Conservation (phyloP, 2,888 invertebrate genomes). For the Mimumesa dahlbomi region DNA sequence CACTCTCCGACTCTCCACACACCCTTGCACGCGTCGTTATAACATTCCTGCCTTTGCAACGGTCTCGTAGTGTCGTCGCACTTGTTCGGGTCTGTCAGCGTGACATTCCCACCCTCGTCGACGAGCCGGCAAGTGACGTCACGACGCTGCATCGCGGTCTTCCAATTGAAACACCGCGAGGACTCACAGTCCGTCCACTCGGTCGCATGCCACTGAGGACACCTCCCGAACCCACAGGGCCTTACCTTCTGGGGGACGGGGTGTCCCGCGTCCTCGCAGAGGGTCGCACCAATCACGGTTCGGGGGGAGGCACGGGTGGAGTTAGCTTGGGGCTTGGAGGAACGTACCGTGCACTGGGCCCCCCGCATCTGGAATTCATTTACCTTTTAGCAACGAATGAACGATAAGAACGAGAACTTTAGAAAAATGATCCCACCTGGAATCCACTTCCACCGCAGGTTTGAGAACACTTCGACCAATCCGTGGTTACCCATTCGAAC, state of each 20-base stretch:
- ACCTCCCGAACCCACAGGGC: constrained; percentile 86
- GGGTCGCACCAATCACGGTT: constrained; percentile 83
- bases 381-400: too few species aligned
- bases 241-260: constrained; percentile 84
- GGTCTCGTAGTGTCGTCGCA: constrained; percentile 90
- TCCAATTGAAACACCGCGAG: constrained; percentile 88
- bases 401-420: neutral
- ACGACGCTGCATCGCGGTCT: constrained; percentile 89
- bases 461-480: constrained; percentile 93
- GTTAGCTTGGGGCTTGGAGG: constrained; percentile 77
- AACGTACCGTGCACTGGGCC: constrained; percentile 87
- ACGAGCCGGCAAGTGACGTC: constrained; percentile 84
- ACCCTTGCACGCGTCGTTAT: constrained; percentile 91
- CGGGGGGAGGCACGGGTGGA: constrained; percentile 72
- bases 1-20: constrained; percentile 95
- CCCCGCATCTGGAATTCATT: constrained; percentile 85
- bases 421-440: constrained; percentile 78
- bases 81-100: constrained; percentile 81
- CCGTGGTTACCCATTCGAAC: constrained; percentile 90
- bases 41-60: constrained; percentile 89
- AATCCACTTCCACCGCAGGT: constrained; percentile 90
- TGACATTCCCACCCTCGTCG: constrained; percentile 81
- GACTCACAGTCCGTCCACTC: constrained; percentile 88
- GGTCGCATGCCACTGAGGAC: constrained; percentile 87
- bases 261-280: constrained; percentile 88